Percentiles rank a stretch among this genome's conserved stretches.
Conservation (phyloP, 2,797 vertebrate species). For the Acanthurus lineatus region DNA sequence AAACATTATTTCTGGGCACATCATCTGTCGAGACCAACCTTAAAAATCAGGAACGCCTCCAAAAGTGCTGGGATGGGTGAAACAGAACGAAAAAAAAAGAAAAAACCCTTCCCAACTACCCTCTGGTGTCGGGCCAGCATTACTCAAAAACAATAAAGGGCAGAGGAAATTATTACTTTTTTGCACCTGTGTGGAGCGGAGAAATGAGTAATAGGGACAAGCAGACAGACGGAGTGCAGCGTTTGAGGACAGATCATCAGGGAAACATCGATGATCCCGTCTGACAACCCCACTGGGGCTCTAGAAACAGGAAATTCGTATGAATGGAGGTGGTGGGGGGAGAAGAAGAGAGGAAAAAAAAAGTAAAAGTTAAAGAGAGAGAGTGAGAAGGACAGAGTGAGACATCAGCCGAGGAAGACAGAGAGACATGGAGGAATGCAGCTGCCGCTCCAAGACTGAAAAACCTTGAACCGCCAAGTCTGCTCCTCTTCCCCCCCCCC, state of each 20-base stretch:
- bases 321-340: constrained; percentile 23
- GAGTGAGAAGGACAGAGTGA: constrained; percentile 50
- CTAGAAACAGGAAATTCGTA: constrained; percentile 56
- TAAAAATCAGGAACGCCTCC: no score
- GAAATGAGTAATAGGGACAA: constrained; percentile 20
- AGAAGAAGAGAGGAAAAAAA: no score
- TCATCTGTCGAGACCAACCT: no score
- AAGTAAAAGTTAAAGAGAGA: neutral
- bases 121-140: no score
- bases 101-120: no score
- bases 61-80: no score
- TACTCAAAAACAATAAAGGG: no score
- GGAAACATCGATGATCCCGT: constrained; percentile 62
- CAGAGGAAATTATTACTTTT: no score
- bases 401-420: constrained; percentile 74
- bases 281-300: constrained; percentile 61
- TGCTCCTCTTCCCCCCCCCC: constrained; percentile 68
- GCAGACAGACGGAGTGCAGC: constrained; percentile 33
- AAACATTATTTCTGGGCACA: no score
- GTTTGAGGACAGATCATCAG: constrained; percentile 57
- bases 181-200: no score
- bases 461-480: constrained; percentile 68
- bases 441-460: constrained; percentile 67
- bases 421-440: constrained; percentile 74
- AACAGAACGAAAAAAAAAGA: no score